Evolutionary conservation across 2,888 invertebrate species (phyloP), one percentile per base, ranked within the genome.

Genomic region (Agonopterix heracliana): DNA sequence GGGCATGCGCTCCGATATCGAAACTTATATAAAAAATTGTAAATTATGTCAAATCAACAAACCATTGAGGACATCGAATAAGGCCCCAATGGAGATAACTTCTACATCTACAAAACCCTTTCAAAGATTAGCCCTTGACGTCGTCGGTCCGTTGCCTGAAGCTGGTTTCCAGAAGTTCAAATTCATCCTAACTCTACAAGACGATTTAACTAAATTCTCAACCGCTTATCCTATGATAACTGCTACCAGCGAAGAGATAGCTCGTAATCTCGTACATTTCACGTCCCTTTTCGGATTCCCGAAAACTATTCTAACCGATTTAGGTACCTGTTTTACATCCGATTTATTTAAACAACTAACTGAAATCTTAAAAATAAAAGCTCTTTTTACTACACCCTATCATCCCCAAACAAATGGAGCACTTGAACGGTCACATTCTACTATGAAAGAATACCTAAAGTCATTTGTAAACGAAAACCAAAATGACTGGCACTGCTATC

Each of bases 261-360:
- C 49, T 5, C 55, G 62, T 34, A 55, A 57, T 34, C 50, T 78
- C 2, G 44, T 68, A 8, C 59, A 71, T 41, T 67, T 72, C 41
- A 68, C 72, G 10, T 59, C 68, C 4, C 46, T 64, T 2, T 73
- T 74, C 50, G 74, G 75, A 9, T 68, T 75, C 9, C 74, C 78
- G 1, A 64, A 57, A 53, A 45, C 14, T 5, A 61, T 65, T 0
- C 47, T 81, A 1, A 65, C 77, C 0, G 79, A 83, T 52, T 68
- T 72, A 62, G 79, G 74, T 42, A 56, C 35, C 4, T 35, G 35
- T 35, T 35, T 35, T 35, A 35, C 35, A 8, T 35, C 35, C 1
- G 53, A 58, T 1, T 36, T 62, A 14, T 60, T 61, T 13, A 60
- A 59, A 47, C 41, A 55, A 44, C 51, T 49, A 9, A 51, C 54